Evolutionary conservation across 2,888 invertebrate species (phyloP).

Genomic region (Heteromurus nitidus): DNA sequence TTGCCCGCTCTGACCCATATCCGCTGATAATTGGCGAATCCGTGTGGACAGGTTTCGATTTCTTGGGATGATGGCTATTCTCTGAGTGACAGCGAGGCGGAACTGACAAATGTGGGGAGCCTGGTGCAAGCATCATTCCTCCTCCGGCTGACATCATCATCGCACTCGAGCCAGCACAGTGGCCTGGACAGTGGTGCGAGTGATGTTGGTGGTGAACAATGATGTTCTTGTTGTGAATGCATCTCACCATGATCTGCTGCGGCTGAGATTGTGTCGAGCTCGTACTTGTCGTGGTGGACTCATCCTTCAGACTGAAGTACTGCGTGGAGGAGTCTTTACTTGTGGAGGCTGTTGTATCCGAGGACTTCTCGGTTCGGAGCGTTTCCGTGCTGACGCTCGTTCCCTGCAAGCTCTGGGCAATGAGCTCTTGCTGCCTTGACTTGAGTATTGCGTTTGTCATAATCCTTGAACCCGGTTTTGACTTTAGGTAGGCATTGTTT

Average conservation of each 20-base stretch:
- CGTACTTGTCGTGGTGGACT: conserved; percentile 29
- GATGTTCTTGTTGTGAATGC: conserved; percentile 29
- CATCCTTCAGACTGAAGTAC: conserved; percentile 55
- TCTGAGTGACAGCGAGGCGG: conserved; percentile 58
- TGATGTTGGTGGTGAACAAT: conserved; percentile 51
- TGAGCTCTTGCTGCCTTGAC: conserved; percentile 66
- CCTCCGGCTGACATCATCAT: conserved; percentile 3
- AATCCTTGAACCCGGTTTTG: conserved; percentile 67
- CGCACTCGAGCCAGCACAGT: conserved; percentile 1
- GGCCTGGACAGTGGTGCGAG: conserved; percentile 49
- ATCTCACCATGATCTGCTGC: conserved; percentile 24
- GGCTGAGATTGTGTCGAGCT: conserved; percentile 17
- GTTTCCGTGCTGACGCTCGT: conserved; percentile 43
- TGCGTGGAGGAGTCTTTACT: conserved; percentile 51
- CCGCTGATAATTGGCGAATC: conserved; percentile 70
- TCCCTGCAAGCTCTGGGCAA: conserved; percentile 29
- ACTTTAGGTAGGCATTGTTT: conserved; percentile 23
- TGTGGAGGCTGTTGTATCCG: conserved; percentile 37
- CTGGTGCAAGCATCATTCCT: not conserved
- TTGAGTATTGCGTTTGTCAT: conserved; percentile 69
- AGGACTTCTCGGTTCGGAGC: conserved; percentile 34
- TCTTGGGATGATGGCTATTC: conserved; percentile 55
- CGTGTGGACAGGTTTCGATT: conserved; percentile 63
- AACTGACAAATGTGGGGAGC: conserved; percentile 34
- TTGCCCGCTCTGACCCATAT: conserved; percentile 63